A percentile compares a stretch with the other conserved stretches of the same genome.
Evolutionary conservation across 2,888 invertebrate genomes (phyloP).

Genomic region (Orthonychiurus folsomi): DNA sequence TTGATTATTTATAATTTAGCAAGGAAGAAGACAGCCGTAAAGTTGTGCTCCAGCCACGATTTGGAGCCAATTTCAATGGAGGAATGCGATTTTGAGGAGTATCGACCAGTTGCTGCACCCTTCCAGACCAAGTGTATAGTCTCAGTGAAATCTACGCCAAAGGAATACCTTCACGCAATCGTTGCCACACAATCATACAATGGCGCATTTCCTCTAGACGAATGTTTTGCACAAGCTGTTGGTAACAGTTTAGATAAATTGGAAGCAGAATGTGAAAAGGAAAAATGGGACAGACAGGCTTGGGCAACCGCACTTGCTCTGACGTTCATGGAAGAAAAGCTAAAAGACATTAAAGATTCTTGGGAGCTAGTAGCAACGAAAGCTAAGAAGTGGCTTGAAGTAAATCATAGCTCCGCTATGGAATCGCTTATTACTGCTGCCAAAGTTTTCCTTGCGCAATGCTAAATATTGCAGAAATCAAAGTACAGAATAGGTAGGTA

Average conservation of each 20-base stretch:
- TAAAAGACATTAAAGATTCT: slow-evolving; percentile 23
- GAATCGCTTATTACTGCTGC: not conserved
- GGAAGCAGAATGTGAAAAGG: slow-evolving; percentile 19
- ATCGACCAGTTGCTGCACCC: not conserved
- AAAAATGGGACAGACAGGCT: slow-evolving; percentile 19
- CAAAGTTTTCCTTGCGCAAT: not conserved
- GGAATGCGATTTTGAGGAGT: slow-evolving; percentile 4
- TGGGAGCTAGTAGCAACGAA: slow-evolving; percentile 37
- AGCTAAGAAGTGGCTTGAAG: slow-evolving; percentile 32
- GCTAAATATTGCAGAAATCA: no score
- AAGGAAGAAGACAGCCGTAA: not conserved
- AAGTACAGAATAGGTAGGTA: no score
- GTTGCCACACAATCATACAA: slow-evolving; percentile 26
- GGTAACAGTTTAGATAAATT: not conserved
- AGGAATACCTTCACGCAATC: slow-evolving; percentile 16
- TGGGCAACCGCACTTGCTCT: slow-evolving; percentile 35
- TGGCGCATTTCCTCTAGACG: slow-evolving; percentile 22
- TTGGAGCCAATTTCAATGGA: not conserved
- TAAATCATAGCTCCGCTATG: not conserved
- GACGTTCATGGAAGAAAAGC: slow-evolving; percentile 24
- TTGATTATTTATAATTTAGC: not conserved
- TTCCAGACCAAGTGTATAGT: not conserved
- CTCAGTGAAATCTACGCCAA: not conserved
- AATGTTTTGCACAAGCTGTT: not conserved
- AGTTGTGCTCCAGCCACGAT: not conserved